Evolutionary conservation across 2,888 invertebrate genomes (phyloP).

Genomic region (Leptodirus hochenwartii): DNA sequence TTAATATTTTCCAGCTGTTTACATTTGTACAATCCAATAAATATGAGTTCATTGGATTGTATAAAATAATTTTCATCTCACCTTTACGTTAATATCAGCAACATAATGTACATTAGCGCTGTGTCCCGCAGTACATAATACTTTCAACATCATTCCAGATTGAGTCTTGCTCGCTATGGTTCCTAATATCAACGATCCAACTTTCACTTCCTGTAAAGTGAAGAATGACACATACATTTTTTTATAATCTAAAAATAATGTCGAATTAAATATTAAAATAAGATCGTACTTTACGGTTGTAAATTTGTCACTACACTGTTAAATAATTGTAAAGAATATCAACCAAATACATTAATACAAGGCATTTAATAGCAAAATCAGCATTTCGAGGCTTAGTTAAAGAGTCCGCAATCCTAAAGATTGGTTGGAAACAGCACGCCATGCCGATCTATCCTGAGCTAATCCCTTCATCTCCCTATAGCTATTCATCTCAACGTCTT

Average conservation of each 20-base stretch:
- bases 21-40: background rate
- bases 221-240: constrained; percentile 2
- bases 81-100: constrained; percentile 75
- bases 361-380: no score
- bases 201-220: constrained; percentile 39
- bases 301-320: no score
- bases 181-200: constrained; percentile 65
- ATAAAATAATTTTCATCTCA: constrained; percentile 29
- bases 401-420: no score
- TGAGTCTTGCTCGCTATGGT: constrained; percentile 57
- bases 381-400: no score
- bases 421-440: no score
- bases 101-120: constrained; percentile 60
- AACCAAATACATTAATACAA: no score
- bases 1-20: constrained; percentile 1
- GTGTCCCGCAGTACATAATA: constrained; percentile 68
- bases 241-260: constrained; percentile 2
- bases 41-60: no score
- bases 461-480: no score
- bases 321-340: no score
- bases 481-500: no score
- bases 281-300: no score
- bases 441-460: no score
- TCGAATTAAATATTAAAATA: constrained; percentile 6
- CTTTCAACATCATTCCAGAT: constrained; percentile 58